Evolutionary conservation across 1,140 invertebrate species (phyloP), one percentile per base, ranked within the genome.

Genomic region (Procambarus clarkii): DNA sequence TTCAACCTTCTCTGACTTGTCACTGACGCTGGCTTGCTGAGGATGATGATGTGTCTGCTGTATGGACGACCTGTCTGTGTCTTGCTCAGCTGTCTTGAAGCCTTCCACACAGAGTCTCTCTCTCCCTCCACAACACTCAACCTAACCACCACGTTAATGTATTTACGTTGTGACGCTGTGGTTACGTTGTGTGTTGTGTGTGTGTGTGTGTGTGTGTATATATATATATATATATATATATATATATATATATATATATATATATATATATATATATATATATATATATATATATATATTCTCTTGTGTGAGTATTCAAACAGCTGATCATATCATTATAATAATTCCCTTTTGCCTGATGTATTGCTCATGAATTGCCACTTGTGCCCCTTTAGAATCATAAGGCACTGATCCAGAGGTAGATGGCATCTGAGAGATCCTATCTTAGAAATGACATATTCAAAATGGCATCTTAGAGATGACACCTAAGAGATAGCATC

Each of bases 221-320:
- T 11, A 64, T 11, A 64, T 11, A 64, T 11, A 64, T 64, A 64
- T 74, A 74, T 74, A 74, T 74, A 74, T 74, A 74, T 74, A 74
- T 74, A 74, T 74, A 74, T 74, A 74, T 74, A 74, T 74, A 74
- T 74, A 74, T 74, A 74, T 74, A 74, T 74, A 74, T 74, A 74
- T 74, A 74, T 74, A 74, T 74, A 74, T 2, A 74, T 24, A 74
- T 2, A 64, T 18, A 64, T 18, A 5, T 18, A 64, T 64, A 64
- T 64, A 64, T 64, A 64, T 4, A 64, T 64, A 64, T 64, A 64
- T 15, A 64, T 15, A 5, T 15, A 64, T 18, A 64, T 4, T 0
- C 69, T 34, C n/a, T 24, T 34, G 21, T 24, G 4, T 74, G 69
- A 74, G 24, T 21, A 74, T 74, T 74, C 69, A 74, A 74, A 34